A percentile compares a stretch with the other conserved stretches of the same genome.
Evolutionary conservation across 1,140 invertebrate genomes (phyloP).

Genomic region (Saxidomus purpurata): DNA sequence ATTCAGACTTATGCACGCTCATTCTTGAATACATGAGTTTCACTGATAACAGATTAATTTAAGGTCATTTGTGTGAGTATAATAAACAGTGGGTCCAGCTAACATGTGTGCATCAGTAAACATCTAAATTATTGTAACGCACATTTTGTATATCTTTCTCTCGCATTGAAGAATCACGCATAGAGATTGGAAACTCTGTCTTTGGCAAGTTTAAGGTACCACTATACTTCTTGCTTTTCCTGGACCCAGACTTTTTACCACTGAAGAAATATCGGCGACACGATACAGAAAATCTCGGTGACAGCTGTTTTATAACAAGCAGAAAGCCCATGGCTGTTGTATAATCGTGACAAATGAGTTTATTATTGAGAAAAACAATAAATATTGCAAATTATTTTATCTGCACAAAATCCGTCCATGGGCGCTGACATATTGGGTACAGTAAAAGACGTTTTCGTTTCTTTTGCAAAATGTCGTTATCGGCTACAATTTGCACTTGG

Average conservation of each 20-base stretch:
- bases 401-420: background rate
- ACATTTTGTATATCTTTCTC: slow-evolving; percentile 89
- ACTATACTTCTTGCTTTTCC: slow-evolving; percentile 77
- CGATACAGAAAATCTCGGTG: background rate
- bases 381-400: background rate
- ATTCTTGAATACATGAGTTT: too few relatives aligned
- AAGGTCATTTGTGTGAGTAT: too few relatives aligned
- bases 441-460: background rate
- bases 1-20: too few relatives aligned
- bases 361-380: background rate
- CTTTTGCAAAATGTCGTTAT: background rate
- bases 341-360: background rate
- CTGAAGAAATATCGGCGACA: slow-evolving; percentile 3
- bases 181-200: slow-evolving; percentile 90
- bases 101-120: too few relatives aligned
- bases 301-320: background rate
- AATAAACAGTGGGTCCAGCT: too few relatives aligned
- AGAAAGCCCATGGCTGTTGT: background rate
- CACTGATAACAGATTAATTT: too few relatives aligned
- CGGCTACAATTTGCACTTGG: background rate
- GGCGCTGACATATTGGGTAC: slow-evolving; percentile 49
- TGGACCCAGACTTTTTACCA: slow-evolving; percentile 32
- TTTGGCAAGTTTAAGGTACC: slow-evolving; percentile 90
- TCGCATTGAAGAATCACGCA: slow-evolving; percentile 88
- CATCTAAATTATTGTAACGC: slow-evolving; percentile 4